Percentiles rank a stretch among this genome's conserved stretches.
Evolutionary conservation across 2,797 vertebrate species (phyloP).

Genomic region (Aulostomus chinensis): DNA sequence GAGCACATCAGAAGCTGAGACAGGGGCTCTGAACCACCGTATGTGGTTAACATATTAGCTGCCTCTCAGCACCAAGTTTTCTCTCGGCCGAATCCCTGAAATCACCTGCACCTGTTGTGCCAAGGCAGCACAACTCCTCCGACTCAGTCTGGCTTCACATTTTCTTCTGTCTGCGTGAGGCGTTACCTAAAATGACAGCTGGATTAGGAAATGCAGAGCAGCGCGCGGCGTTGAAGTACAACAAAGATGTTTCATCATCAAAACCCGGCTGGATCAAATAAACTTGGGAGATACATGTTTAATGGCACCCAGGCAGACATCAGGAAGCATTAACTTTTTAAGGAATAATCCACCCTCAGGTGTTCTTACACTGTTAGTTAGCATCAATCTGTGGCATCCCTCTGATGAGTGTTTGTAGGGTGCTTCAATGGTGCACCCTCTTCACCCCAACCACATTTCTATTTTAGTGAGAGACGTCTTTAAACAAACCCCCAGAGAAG

Average conservation of each 20-base stretch:
- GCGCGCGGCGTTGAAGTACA: conserved; percentile 26
- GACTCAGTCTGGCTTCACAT: conserved; percentile 26
- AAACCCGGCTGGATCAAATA: conserved; percentile 58
- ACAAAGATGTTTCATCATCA: conserved; percentile 69
- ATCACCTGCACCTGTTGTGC: conserved; percentile 11
- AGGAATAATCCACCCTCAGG: conserved; percentile 38
- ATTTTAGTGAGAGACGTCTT: conserved; percentile 11
- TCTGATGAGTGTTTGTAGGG: conserved; percentile 19
- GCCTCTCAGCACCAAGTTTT: too few relatives aligned
- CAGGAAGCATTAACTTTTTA: conserved; percentile 55
- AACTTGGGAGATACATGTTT: conserved; percentile 47
- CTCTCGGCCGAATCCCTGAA: neutral
- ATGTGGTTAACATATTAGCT: too few relatives aligned
- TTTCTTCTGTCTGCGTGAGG: conserved; percentile 9
- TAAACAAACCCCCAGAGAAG: conserved; percentile 7
- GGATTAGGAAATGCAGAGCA: conserved; percentile 42
- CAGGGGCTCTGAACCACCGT: too few relatives aligned
- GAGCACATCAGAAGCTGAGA: too few relatives aligned
- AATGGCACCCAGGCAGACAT: conserved; percentile 41
- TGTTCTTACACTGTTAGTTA: conserved; percentile 38
- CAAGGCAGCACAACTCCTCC: neutral
- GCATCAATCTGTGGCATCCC: conserved; percentile 27
- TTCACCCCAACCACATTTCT: conserved; percentile 14
- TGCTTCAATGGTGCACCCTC: neutral
- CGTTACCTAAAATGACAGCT: conserved; percentile 40